Conservation (phyloP, 2,113 vertebrate genomes). For the Dinomys branickii region DNA sequence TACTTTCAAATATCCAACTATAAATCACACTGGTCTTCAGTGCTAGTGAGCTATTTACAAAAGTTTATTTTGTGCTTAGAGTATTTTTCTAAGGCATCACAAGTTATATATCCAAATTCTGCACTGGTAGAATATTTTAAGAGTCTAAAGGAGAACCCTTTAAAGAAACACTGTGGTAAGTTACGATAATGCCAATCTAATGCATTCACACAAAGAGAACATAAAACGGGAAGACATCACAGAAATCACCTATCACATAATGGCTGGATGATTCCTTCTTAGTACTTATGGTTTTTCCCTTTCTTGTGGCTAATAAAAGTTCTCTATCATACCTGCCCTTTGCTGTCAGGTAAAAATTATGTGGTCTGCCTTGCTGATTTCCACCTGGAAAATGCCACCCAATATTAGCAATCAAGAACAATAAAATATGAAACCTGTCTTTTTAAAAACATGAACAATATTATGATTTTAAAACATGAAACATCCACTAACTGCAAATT, state of each 20-base stretch:
- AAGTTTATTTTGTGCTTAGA: slow-evolving; percentile 75
- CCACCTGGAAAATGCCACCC: neutral
- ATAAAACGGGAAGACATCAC: neutral
- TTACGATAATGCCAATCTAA: neutral
- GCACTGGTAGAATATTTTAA: slow-evolving; percentile 58
- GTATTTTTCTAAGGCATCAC: slow-evolving; percentile 68
- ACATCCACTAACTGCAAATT: slow-evolving; percentile 18
- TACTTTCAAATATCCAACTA: slow-evolving; percentile 2
- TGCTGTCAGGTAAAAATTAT: neutral
- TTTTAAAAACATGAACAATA: slow-evolving; percentile 51
- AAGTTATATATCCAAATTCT: slow-evolving; percentile 65
- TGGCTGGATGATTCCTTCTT: neutral
- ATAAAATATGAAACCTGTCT: slow-evolving; percentile 9
- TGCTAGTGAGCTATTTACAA: slow-evolving; percentile 67
- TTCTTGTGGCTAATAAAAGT: neutral
- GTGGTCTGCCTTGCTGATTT: neutral
- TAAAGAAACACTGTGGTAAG: slow-evolving; percentile 38
- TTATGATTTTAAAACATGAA: slow-evolving; percentile 52
- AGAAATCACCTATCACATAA: neutral
- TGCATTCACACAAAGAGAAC: slow-evolving; percentile 24
- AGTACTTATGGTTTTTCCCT: neutral
- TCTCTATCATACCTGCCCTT: neutral
- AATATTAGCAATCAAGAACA: neutral
- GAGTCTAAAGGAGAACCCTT: slow-evolving; percentile 46
- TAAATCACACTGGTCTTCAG: slow-evolving; percentile 49